Base-by-base conservation (phyloP, 2,113 vertebrate species). In the Budorcas taxicolor region DNA sequence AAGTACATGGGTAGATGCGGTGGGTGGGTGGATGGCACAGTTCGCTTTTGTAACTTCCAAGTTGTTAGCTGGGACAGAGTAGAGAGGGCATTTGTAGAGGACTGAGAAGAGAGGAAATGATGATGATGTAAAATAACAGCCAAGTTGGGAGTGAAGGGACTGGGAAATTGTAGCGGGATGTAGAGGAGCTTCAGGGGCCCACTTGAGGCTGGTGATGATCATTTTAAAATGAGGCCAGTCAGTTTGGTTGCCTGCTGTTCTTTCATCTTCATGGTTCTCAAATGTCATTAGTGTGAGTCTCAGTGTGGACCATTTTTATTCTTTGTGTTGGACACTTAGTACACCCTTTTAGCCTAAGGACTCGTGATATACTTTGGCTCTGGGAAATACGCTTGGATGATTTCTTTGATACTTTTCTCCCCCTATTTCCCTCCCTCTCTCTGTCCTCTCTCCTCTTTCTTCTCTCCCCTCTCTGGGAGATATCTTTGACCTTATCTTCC, bases 401-500 rank as follows among this genome's bases (percentile, higher is more conserved):
- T 91, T 89, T 93, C 21, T 67, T 90, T 43, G 43, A 55, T 80
- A 60, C 40, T 55, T 94, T 88, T 33, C 47, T 57, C 45, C 43
- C 33, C 14, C 36, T 2, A 16, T 36, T 12, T 67, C 17, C 47
- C 19, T 43, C 23, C 21, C 62, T 27, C 43, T 67, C 2, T 43
- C 47, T 80, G 29, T 80, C 36, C 25, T 62, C 19, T 36, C 19
- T 27, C 52, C 15, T 33, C 45, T 4, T 40, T 36, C 62, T 27
- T 53, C 27, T 33, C 27, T 33, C 23, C n/a, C 27, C 10, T 40
- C 23, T n/a, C 50, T 57, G 15, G 3, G 12, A 85, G 45, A n/a
- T 81, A 31, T 95, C 29, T 97, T 93, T 93, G 78, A 93, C 82
- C 45, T 76, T 90, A 93, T 92, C 55, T 93, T 95, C 19, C 31